phyloP scores from a whole-genome alignment of 1,140 invertebrate species.

The Pemphigus obesinymphae region DNA sequence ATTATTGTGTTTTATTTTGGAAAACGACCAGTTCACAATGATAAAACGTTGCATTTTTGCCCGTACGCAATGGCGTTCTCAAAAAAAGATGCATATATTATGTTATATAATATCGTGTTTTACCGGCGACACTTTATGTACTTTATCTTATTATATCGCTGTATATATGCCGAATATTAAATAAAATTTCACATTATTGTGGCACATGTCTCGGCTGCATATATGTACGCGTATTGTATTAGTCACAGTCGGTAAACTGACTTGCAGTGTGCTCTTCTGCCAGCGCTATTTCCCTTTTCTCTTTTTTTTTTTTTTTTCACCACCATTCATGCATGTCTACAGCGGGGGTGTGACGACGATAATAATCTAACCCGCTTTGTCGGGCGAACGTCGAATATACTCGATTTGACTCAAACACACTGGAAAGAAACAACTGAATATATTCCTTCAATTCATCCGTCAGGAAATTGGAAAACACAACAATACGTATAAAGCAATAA shows the following conservation, averaged over 20 bases:
- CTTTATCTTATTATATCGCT: no score
- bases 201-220: constrained; percentile 6
- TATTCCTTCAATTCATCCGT: background rate
- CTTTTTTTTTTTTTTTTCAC: background rate
- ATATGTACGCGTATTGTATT: constrained; percentile 36
- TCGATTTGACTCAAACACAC: background rate
- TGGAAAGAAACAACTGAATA: background rate
- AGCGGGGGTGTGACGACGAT: background rate
- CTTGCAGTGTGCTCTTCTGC: no score
- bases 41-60: no score
- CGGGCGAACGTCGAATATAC: background rate
- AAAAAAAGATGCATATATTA: no score
- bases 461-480: constrained; percentile 25
- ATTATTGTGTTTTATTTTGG: no score
- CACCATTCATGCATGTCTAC: constrained; percentile 21
- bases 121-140: no score
- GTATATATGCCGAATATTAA: background rate
- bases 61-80: no score
- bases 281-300: background rate
- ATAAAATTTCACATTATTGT: background rate
- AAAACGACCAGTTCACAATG: no score
- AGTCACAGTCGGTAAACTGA: constrained; percentile 35
- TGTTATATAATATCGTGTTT: no score
- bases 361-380: background rate
- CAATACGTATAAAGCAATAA: constrained; percentile 25